Evolutionary conservation across 2,113 vertebrate species (phyloP), one percentile per base, ranked within the genome.

Genomic region (Todiramphus chloris): DNA sequence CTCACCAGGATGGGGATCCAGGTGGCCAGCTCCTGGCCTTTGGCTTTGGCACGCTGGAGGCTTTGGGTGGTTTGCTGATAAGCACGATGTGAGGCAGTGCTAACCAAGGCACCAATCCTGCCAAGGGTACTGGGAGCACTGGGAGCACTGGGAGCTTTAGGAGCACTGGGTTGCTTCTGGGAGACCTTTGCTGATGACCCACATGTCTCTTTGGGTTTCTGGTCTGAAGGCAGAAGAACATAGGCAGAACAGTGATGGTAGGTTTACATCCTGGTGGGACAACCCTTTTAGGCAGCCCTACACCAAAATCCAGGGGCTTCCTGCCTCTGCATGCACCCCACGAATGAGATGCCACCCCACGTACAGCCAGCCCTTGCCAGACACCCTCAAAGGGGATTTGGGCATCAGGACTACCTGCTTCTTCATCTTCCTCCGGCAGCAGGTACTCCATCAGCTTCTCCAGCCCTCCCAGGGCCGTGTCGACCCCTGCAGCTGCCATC

Each of bases 1-100:
- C 98, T 98, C 93, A 98, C 98, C 97, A 98, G 28, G 11, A 97
- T 95, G 9, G 97, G 97, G 73, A 98, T 96, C 97, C 97, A 97
- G 81, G 91, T 92, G 63, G 94, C 97, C 93, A 98, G 80, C 69
- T 97, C 90, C 35, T 98, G 97, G 67, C 98, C 98, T 90, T 95
- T 98, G 91, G 75, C 83, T 82, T 86, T 97, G 78, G 95, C 91
- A 6, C 60, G 96, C 86, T 97, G 97, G 33, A 98, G 94, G 23
- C 66, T 96, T 48, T 89, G 89, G 41, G 91, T 87, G 8, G 98
- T 97, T 90, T 97, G 97, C 83, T 97, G 97, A 91, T 98, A 95
- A 66, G 97, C 96, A 0, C 93, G 97, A 24, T 64, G 96, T 55
- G 97, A 98, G 55, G 97, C 33, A 0, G 94, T 97, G 88, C 70